Evolutionary conservation across 1,140 invertebrate species (phyloP), one percentile per base, ranked within the genome.

Genomic region (Cataglyphis hispanica): DNA sequence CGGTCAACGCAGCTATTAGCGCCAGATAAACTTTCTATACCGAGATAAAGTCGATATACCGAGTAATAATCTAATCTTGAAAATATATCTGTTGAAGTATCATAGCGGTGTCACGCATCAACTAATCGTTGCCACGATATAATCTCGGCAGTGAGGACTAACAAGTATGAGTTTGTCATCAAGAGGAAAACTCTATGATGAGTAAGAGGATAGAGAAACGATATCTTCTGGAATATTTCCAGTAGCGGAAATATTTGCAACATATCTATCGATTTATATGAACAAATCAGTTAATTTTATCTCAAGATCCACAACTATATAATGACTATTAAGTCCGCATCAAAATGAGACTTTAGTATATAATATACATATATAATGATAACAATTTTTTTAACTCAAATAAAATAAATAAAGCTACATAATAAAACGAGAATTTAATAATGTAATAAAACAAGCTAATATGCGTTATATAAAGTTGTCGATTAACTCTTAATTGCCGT

Each of bases 1-100:
- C 78, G 78, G 67, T 61, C 78, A 74, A 74, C 67, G 78, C 27
- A n/a, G 56, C 78, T 60, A 83, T 83, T 83, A 83, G 60, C 78
- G 78, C 66, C 53, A 46, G 78, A 83, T 83, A 83, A 83, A 83
- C 67, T 61, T 83, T 74, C 78, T 25, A 60, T 25, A 53, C 25
- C 53, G 78, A 58, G 67, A 67, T 43, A 11, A 81, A 56, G 64
- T 60, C 53, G 53, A 25, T 81, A 43, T 50, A 50, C 66, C 34
- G 40, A n/a, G 25, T 61, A n/a, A n/a, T n/a, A n/a, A 60, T 61
- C 67, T 72, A 83, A 83, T 83, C 78, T 60, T 53, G 67, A n/a
- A 60, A 46, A 72, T 83, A 83, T 72, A 72, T 61, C 53, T 83
- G 50, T 58, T 1, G 66, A 1, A 19, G 19, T 66, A 60, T 80